Conservation (phyloP, 2,888 invertebrate species). For the Bhutanitis thaidina region DNA sequence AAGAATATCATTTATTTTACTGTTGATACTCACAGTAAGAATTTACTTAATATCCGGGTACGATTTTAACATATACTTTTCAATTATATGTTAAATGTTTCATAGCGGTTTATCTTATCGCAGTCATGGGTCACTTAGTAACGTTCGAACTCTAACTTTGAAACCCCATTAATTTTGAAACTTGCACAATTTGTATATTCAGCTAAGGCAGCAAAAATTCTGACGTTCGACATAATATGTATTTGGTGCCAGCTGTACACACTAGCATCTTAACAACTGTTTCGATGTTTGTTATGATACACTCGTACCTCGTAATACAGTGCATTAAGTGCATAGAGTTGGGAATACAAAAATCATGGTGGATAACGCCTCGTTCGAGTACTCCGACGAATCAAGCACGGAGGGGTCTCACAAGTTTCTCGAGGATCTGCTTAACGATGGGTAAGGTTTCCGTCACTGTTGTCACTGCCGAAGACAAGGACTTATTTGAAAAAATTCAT, state of each 20-base stretch:
- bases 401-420: constrained; percentile 36
- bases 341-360: constrained; percentile 48
- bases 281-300: constrained; percentile 19
- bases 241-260: constrained; percentile 5
- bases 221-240: not conserved
- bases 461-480: not conserved
- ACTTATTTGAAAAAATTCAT: too few relatives aligned
- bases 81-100: not conserved
- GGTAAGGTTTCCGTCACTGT: constrained; percentile 43
- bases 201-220: not conserved
- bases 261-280: not conserved
- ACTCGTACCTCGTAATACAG: constrained; percentile 15
- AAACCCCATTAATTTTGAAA: not conserved
- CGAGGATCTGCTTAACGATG: constrained; percentile 31
- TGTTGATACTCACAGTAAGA: not conserved
- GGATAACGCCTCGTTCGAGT: constrained; percentile 69
- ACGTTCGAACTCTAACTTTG: not conserved
- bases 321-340: constrained; percentile 27
- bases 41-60: not conserved
- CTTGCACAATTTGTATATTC: not conserved
- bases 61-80: not conserved
- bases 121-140: not conserved
- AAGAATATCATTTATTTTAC: not conserved
- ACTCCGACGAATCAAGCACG: constrained; percentile 65
- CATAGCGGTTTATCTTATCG: not conserved